Conservation (phyloP, 2,113 vertebrate species). For the Anguilla rostrata region DNA sequence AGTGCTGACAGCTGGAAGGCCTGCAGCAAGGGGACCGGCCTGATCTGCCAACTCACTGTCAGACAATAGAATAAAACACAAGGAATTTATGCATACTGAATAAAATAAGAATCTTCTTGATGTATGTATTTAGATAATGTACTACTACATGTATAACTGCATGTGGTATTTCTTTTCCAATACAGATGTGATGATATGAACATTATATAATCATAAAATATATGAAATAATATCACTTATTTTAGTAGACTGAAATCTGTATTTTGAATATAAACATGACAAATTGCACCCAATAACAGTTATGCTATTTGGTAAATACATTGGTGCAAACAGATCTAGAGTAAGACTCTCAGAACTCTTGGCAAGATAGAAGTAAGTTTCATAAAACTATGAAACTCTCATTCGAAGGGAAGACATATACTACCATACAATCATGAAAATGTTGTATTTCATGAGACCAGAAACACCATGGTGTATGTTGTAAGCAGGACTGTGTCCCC, state of each 20-base stretch:
- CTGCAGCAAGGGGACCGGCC: background rate
- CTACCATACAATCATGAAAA: too few species aligned
- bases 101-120: background rate
- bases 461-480: too few species aligned
- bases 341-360: too few species aligned
- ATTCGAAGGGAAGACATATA: too few species aligned
- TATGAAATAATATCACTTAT: background rate
- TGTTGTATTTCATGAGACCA: too few species aligned
- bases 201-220: background rate
- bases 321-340: too few species aligned
- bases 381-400: too few species aligned
- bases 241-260: background rate
- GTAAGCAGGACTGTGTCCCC: too few species aligned
- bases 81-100: background rate
- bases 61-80: background rate
- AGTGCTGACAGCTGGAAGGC: constrained; percentile 26
- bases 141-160: too few species aligned
- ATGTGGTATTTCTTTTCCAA: background rate
- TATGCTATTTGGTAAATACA: too few species aligned
- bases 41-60: background rate
- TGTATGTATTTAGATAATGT: background rate
- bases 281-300: background rate
- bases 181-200: background rate
- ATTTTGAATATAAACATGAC: background rate
- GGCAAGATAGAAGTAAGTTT: too few species aligned